Conservation (phyloP, 2,888 invertebrate genomes). For the Latrodectus hesperus region DNA sequence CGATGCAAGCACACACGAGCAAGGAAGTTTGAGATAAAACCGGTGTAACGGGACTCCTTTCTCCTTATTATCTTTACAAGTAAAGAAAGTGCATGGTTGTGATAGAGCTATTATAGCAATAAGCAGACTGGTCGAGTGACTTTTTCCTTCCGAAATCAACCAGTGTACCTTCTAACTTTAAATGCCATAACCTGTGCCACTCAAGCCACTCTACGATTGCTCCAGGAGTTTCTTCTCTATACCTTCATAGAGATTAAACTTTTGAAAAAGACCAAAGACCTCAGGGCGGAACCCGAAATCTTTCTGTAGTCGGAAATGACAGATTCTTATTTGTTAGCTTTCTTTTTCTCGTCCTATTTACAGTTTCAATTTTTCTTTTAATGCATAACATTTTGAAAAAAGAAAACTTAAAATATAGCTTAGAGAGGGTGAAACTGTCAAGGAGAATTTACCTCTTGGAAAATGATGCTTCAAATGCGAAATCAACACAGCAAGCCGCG, state of each 20-base stretch:
- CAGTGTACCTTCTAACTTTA: conserved; percentile 19
- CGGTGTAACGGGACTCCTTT: conserved; percentile 60
- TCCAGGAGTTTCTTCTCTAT: not conserved
- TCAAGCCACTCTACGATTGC: not conserved
- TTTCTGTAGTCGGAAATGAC: not conserved
- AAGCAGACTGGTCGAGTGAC: conserved; percentile 52
- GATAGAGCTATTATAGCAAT: conserved; percentile 6
- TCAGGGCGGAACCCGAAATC: conserved; percentile 10
- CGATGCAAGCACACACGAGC: conserved; percentile 35
- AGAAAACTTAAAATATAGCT: no score
- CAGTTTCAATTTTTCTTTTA: not conserved
- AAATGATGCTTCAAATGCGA: no score
- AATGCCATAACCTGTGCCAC: conserved; percentile 1
- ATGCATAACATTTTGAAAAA: no score
- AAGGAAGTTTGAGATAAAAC: conserved; percentile 57
- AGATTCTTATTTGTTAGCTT: not conserved
- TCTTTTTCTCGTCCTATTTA: not conserved
- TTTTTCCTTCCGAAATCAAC: conserved; percentile 24
- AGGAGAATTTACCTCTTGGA: no score
- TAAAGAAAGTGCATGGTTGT: conserved; percentile 46
- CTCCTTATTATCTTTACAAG: conserved; percentile 33
- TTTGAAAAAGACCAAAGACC: conserved; percentile 1
- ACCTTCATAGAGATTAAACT: not conserved
- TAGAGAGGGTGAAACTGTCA: no score
- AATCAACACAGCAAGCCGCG: no score